A percentile compares a stretch with the other conserved stretches of the same genome.
These are phyloP conservation scores for Percopsis transmontana DNA, from an alignment of 2,113 vertebrate species.

Conservation along the genomic window DNA sequence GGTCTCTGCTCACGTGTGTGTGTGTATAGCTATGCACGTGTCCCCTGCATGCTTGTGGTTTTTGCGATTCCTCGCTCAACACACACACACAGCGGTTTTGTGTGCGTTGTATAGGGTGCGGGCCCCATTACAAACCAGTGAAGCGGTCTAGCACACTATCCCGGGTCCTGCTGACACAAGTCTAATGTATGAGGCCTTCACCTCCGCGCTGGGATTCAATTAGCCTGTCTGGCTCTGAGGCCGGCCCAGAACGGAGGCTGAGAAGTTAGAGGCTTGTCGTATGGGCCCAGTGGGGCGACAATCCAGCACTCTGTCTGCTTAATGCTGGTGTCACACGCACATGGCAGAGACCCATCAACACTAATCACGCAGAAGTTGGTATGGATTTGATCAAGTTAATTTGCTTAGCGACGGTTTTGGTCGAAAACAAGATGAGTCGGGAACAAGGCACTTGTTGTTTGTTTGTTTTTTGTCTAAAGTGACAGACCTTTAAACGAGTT, in stretches of 20 bases:
- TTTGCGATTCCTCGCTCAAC: not conserved
- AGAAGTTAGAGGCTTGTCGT: conserved; percentile 70
- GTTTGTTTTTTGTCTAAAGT: too few species aligned
- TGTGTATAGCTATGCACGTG: not conserved
- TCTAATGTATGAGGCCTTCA: conserved; percentile 55
- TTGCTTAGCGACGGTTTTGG: not conserved
- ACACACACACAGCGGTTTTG: not conserved
- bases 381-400: conserved; percentile 37
- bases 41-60: not conserved
- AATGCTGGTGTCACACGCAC: conserved; percentile 58
- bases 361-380: not conserved
- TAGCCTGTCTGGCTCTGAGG: conserved; percentile 48
- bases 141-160: conserved; percentile 53
- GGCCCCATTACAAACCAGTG: conserved; percentile 63
- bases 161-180: conserved; percentile 59
- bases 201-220: conserved; percentile 60
- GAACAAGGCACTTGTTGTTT: too few species aligned
- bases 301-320: conserved; percentile 58
- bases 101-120: conserved; percentile 42
- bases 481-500: too few species aligned
- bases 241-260: conserved; percentile 39
- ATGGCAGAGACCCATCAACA: conserved; percentile 28
- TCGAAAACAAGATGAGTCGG: too few species aligned
- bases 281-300: conserved; percentile 53
- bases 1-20: not conserved